These are phyloP conservation scores for Rhinoraja longicauda DNA, from an alignment of 2,797 vertebrate species.

Conservation along the genomic window DNA sequence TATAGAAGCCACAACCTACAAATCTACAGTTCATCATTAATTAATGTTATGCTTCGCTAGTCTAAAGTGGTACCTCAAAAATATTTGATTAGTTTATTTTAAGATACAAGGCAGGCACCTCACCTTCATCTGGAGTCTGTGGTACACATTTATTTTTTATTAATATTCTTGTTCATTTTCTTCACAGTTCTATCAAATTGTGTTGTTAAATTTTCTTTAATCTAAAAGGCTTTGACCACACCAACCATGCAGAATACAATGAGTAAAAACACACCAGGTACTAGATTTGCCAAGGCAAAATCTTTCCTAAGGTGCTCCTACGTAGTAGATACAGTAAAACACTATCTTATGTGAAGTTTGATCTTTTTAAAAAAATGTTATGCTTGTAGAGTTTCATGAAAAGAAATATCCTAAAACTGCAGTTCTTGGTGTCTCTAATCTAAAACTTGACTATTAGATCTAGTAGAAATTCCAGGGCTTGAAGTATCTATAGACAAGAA, in stretches of 20 bases:
- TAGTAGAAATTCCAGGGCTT: neutral
- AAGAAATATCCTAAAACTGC: too few species aligned
- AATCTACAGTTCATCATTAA: too few species aligned
- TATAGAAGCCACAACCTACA: too few species aligned
- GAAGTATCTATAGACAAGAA: neutral
- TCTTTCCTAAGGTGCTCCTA: neutral
- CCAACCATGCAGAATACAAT: neutral
- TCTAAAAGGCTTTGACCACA: neutral
- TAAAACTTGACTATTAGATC: too few species aligned
- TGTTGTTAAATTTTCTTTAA: neutral
- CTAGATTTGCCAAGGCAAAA: neutral
- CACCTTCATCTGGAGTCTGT: neutral
- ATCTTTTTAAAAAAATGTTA: too few species aligned
- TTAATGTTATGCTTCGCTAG: neutral
- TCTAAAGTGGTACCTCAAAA: neutral
- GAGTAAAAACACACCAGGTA: neutral
- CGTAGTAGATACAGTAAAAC: too few species aligned
- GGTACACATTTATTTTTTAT: neutral
- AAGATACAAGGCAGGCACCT: neutral
- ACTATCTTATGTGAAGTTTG: too few species aligned
- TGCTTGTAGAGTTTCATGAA: too few species aligned
- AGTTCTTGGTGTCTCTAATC: too few species aligned
- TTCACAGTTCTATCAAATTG: neutral
- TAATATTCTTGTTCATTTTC: neutral
- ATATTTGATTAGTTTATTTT: too few species aligned